Percentiles rank a stretch among this genome's conserved stretches.
phyloP scores from a whole-genome alignment of 2,113 vertebrate species.

The Entelurus aequoreus region DNA sequence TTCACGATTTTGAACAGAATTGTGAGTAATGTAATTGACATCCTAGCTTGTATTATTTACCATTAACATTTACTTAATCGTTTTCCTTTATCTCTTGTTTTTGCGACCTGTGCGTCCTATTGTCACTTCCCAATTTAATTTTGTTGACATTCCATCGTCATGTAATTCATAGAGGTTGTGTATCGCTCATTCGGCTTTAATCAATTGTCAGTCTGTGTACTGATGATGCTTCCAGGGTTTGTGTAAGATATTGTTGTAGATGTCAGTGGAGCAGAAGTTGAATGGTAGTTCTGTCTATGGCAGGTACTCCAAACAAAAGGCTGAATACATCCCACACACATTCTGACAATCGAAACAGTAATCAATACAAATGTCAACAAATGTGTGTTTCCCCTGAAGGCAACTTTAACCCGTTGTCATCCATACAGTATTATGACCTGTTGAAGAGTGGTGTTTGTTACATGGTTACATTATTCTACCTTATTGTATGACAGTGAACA shows the following conservation, averaged over 20 bases:
- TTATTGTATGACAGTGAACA: neutral
- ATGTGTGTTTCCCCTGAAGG: conserved; percentile 31
- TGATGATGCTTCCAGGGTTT: neutral
- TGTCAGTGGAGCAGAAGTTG: no score
- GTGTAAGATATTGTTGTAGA: no score
- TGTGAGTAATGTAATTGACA: neutral
- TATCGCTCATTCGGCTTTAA: conserved; percentile 35
- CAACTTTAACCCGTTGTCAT: conserved; percentile 32
- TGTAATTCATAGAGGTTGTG: conserved; percentile 22
- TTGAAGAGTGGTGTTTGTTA: neutral
- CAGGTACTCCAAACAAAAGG: no score
- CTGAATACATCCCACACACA: neutral
- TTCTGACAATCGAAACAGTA: conserved; percentile 16
- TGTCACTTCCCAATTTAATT: conserved; percentile 21
- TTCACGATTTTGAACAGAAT: neutral
- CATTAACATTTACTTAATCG: neutral
- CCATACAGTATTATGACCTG: conserved; percentile 1
- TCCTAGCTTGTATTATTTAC: neutral
- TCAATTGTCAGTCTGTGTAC: conserved; percentile 32
- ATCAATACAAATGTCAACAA: conserved; percentile 27
- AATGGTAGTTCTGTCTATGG: no score
- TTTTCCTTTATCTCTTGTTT: neutral
- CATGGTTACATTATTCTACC: neutral
- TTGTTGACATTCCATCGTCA: conserved; percentile 3
- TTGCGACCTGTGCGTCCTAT: neutral